Evolutionary conservation across 2,797 vertebrate species (phyloP).

Genomic region (Eulemur albifrons): DNA sequence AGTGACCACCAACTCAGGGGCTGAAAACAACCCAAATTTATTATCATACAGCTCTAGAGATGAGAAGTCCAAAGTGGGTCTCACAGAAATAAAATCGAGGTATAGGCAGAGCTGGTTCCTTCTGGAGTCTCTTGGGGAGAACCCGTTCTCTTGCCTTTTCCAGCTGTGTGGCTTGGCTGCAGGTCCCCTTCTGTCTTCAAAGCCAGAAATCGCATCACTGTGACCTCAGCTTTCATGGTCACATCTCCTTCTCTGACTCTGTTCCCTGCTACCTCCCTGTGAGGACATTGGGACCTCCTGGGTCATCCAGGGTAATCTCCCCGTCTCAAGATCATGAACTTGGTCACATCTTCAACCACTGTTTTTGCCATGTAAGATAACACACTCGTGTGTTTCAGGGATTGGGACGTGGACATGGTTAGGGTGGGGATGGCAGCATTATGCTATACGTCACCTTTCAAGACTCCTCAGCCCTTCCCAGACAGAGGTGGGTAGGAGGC

Average conservation of each 20-base stretch:
- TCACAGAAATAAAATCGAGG: too few species aligned
- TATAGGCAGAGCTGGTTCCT: background rate
- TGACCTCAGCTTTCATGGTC: rapidly evolving
- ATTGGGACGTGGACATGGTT: background rate
- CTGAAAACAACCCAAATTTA: background rate
- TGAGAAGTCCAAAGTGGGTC: background rate
- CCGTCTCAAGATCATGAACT: background rate
- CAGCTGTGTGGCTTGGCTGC: background rate
- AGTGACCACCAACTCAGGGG: background rate
- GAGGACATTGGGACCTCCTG: background rate
- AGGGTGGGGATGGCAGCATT: background rate
- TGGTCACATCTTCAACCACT: background rate
- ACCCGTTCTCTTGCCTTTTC: background rate
- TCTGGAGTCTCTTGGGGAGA: background rate
- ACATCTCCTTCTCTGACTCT: background rate
- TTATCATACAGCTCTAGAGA: background rate
- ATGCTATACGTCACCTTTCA: background rate
- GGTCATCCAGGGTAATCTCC: background rate
- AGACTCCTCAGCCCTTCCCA: background rate
- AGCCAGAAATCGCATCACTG: too few species aligned
- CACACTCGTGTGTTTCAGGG: background rate
- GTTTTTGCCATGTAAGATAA: background rate
- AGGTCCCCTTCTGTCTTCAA: background rate
- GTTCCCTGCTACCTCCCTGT: background rate
- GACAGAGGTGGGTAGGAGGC: background rate